Conservation (phyloP, 2,113 vertebrate species). For the Machaerirhynchus nigripectus region DNA sequence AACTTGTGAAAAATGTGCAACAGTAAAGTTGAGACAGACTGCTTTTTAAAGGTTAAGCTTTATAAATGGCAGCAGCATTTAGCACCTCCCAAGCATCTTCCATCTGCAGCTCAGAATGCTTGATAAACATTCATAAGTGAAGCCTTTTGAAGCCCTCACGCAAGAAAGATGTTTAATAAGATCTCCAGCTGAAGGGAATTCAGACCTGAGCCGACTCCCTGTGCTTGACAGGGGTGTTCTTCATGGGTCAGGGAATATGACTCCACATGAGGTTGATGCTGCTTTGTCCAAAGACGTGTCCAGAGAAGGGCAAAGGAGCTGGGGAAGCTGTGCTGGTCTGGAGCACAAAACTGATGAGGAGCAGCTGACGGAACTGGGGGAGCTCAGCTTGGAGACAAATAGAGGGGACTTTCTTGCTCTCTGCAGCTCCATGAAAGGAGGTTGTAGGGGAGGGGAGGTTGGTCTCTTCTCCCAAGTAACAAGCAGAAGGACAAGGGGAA, state of each 20-base stretch:
- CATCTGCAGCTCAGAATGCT: conserved; percentile 36
- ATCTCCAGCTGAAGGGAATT: not conserved
- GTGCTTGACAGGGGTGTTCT: not conserved
- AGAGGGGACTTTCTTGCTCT: not conserved
- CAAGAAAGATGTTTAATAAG: not conserved
- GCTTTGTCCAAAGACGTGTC: not conserved
- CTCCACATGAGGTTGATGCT: not conserved
- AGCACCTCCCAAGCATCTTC: conserved; percentile 52
- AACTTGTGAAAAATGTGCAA: not conserved
- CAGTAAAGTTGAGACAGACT: conserved; percentile 3
- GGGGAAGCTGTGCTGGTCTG: not conserved
- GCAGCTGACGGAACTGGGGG: not conserved
- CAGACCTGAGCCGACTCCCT: not conserved
- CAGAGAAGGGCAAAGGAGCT: not conserved
- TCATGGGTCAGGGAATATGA: not conserved
- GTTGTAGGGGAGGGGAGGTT: not conserved
- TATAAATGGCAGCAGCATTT: conserved; percentile 50
- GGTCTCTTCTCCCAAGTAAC: not conserved
- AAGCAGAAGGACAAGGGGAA: not conserved
- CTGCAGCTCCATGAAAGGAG: not conserved
- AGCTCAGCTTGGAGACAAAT: not conserved
- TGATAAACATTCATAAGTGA: not conserved
- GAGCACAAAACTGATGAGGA: not conserved
- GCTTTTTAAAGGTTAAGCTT: conserved; percentile 51
- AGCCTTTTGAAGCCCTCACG: not conserved